phyloP scores from a whole-genome alignment of 1,140 invertebrate species.

The Galleria mellonella region DNA sequence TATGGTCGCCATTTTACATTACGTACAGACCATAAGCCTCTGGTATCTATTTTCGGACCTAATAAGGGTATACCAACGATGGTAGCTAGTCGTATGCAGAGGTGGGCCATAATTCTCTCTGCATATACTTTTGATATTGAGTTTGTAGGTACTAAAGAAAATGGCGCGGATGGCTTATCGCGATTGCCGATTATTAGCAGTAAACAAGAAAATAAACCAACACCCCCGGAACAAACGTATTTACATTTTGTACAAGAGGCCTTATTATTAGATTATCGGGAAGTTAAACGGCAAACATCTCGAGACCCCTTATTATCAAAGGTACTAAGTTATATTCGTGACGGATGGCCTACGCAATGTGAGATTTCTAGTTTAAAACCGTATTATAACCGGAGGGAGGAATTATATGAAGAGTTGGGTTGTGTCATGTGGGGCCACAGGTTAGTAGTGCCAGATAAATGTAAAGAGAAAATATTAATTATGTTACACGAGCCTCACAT shows the following conservation, averaged over 20 bases:
- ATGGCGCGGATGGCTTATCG: slow-evolving; percentile 24
- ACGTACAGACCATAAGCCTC: slow-evolving; percentile 11
- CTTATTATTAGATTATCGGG: slow-evolving; percentile 17
- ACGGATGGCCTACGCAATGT: slow-evolving; percentile 18
- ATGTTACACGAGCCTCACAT: slow-evolving; percentile 11
- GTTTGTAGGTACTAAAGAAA: slow-evolving; percentile 13
- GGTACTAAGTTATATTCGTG: slow-evolving; percentile 20
- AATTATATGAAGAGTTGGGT: slow-evolving; percentile 14
- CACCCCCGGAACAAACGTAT: slow-evolving; percentile 3
- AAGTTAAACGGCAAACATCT: slow-evolving; percentile 13
- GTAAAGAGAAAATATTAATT: slow-evolving; percentile 41
- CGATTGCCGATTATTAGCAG: slow-evolving; percentile 23
- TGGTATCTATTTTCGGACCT: slow-evolving; percentile 36
- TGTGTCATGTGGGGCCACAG: slow-evolving; percentile 16
- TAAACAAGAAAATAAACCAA: not conserved
- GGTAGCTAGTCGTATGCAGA: slow-evolving; percentile 28
- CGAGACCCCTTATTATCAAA: slow-evolving; percentile 21
- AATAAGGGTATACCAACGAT: slow-evolving; percentile 20
- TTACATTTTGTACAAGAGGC: slow-evolving; percentile 16
- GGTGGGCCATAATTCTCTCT: slow-evolving; percentile 20
- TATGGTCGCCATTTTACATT: slow-evolving; percentile 14
- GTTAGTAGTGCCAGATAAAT: slow-evolving; percentile 38
- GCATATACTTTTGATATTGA: slow-evolving; percentile 25
- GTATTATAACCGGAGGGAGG: slow-evolving; percentile 11
- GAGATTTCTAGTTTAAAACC: slow-evolving; percentile 8